Base-by-base conservation (phyloP, 2,888 invertebrate species). In the Empis stercorea region DNA sequence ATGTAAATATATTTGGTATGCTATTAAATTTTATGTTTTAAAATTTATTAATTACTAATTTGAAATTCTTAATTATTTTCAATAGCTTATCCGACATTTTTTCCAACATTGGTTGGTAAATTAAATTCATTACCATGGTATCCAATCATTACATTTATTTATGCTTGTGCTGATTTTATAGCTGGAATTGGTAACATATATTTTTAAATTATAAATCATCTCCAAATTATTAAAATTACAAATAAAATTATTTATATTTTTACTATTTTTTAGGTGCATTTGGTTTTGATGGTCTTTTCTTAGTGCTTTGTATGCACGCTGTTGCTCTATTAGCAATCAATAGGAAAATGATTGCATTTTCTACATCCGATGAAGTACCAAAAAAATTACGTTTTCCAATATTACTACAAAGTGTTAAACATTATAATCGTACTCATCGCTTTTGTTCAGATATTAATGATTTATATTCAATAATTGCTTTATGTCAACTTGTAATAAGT, bases 211-310 rank as follows among this genome's bases (percentile, higher is more conserved):
- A n/a, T n/a, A n/a, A n/a, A n/a, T n/a, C n/a, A n/a, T n/a, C n/a
- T n/a, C n/a, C n/a, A n/a, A n/a, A n/a, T n/a, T n/a, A n/a, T n/a
- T n/a, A n/a, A n/a, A n/a, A n/a, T n/a, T n/a, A n/a, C n/a, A n/a
- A n/a, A n/a, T n/a, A n/a, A n/a, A n/a, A n/a, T n/a, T n/a, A n/a
- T n/a, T n/a, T n/a, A n/a, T n/a, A n/a, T n/a, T n/a, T n/a, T n/a
- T n/a, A n/a, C n/a, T n/a, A n/a, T n/a, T 20, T 27, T 27, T 1
- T 39, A 64, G 64, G 56, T 47, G 59, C 63, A 9, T 30, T 60
- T 2, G 56, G 60, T 50, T 64, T 65, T 36, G 64, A 64, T 51
- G 59, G 60, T 14, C 48, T 61, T 15, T 64, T 65, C 43, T 56
- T 62, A 43, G 56, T 64, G 4, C 44, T 64, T 4, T 57, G 59